Conservation (phyloP, 2,888 invertebrate species). For the Callyntrura guangdongensis region DNA sequence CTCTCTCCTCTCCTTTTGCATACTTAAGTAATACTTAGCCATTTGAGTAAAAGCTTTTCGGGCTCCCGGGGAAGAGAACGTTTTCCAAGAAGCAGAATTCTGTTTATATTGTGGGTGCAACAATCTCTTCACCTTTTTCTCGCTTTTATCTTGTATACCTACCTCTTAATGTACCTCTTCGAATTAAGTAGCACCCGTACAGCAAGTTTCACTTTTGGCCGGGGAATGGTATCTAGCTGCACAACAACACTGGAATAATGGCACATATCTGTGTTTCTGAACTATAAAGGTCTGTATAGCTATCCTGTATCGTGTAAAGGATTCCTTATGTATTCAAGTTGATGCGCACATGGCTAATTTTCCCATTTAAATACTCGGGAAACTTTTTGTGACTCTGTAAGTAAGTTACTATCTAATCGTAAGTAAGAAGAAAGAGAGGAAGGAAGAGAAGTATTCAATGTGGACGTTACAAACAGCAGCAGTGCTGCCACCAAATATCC, state of each 20-base stretch:
- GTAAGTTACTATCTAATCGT: constrained; percentile 26
- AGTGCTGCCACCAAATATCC: no score
- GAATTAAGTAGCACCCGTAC: neutral
- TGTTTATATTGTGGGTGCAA: constrained; percentile 5
- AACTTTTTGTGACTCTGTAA: constrained; percentile 43
- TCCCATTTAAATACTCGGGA: constrained; percentile 32
- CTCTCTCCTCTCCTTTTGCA: constrained; percentile 9
- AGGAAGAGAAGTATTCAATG: constrained; percentile 7
- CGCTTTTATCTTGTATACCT: neutral
- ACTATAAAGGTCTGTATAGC: no score
- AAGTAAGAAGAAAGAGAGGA: constrained; percentile 24
- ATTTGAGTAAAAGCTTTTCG: neutral
- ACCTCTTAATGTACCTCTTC: neutral
- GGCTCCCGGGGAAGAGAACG: neutral
- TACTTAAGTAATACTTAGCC: constrained; percentile 29
- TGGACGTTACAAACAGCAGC: constrained; percentile 3
- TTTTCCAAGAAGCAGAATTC: constrained; percentile 3
- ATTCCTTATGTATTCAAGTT: neutral
- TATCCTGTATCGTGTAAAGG: neutral
- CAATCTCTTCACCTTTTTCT: constrained; percentile 52
- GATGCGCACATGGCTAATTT: constrained; percentile 25
- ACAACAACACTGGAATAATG: neutral
- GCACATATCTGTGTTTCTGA: neutral
- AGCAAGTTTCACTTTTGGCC: neutral
- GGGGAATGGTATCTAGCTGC: neutral